phyloP scores from a whole-genome alignment of 2,113 vertebrate genomes.

The Cervus canadensis region DNA sequence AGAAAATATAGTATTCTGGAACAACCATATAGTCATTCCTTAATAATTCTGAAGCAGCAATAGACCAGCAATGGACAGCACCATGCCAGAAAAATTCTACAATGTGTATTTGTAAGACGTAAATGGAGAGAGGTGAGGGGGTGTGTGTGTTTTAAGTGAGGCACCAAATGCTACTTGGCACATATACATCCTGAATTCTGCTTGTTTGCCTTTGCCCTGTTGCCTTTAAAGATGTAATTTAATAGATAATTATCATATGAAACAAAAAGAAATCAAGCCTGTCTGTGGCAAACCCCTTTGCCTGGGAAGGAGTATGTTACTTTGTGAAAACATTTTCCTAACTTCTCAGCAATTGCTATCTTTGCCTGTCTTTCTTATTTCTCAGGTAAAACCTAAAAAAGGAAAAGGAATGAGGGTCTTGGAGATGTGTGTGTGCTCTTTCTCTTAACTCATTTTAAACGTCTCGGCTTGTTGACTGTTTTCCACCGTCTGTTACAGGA shows the following conservation, averaged over 20 bases:
- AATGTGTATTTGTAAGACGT: background rate
- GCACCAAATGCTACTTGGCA: background rate
- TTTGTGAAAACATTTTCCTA: slow-evolving; percentile 18
- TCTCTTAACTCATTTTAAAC: background rate
- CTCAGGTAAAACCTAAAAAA: background rate
- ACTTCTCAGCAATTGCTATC: background rate
- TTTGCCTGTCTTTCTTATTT: background rate
- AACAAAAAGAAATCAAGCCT: background rate
- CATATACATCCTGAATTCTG: background rate
- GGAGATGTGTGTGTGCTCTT: background rate
- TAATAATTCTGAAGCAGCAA: background rate
- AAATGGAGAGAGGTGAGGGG: background rate
- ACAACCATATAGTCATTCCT: background rate
- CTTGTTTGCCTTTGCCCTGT: slow-evolving; percentile 29
- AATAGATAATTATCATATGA: background rate
- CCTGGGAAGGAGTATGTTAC: background rate
- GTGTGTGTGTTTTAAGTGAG: background rate
- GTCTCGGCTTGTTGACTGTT: background rate
- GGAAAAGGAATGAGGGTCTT: background rate
- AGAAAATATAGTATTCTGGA: background rate
- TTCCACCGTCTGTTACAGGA: background rate
- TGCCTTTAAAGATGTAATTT: slow-evolving; percentile 25
- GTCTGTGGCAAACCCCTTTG: background rate
- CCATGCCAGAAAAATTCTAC: background rate
- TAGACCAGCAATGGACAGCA: background rate